phyloP scores from a whole-genome alignment of 2,113 vertebrate species.

The Orcinus orca region DNA sequence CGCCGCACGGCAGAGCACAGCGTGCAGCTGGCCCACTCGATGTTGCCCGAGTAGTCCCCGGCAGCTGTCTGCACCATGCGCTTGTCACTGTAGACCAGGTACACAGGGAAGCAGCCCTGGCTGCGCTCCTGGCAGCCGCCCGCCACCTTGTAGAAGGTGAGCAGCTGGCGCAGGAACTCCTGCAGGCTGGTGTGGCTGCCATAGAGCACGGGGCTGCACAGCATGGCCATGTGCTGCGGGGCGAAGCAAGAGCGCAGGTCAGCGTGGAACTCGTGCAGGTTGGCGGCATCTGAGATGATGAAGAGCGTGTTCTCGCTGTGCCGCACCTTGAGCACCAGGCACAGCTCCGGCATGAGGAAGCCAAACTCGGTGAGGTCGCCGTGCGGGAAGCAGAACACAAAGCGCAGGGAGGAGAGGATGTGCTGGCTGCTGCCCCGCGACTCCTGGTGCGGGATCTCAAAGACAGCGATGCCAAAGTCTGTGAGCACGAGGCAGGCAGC shows the following conservation, averaged over 20 bases:
- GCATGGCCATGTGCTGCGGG: conserved; percentile 75
- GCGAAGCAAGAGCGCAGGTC: conserved; percentile 71
- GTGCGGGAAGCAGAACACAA: conserved; percentile 84
- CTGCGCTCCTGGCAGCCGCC: conserved; percentile 83
- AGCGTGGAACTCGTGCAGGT: conserved; percentile 86
- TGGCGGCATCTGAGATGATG: conserved; percentile 87
- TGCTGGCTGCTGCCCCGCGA: conserved; percentile 78
- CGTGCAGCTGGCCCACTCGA: conserved; percentile 73
- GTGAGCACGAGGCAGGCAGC: conserved; percentile 91
- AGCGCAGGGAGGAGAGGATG: conserved; percentile 85
- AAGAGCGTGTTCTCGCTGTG: conserved; percentile 82
- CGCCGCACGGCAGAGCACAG: conserved; percentile 82
- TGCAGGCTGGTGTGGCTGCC: conserved; percentile 80
- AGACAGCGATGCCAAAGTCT: conserved; percentile 83
- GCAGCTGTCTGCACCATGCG: conserved; percentile 57
- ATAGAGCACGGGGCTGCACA: conserved; percentile 70
- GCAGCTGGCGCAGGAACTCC: conserved; percentile 88
- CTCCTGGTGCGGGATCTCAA: conserved; percentile 84
- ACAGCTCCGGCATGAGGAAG: conserved; percentile 89
- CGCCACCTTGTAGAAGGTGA: conserved; percentile 90
- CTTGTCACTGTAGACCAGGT: conserved; percentile 84
- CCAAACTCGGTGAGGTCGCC: conserved; percentile 84
- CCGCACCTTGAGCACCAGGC: conserved; percentile 86
- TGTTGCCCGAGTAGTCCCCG: conserved; percentile 71
- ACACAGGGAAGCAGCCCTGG: conserved; percentile 89